Evolutionary conservation across 2,888 invertebrate species (phyloP).

Genomic region (Cephus spinipes): DNA sequence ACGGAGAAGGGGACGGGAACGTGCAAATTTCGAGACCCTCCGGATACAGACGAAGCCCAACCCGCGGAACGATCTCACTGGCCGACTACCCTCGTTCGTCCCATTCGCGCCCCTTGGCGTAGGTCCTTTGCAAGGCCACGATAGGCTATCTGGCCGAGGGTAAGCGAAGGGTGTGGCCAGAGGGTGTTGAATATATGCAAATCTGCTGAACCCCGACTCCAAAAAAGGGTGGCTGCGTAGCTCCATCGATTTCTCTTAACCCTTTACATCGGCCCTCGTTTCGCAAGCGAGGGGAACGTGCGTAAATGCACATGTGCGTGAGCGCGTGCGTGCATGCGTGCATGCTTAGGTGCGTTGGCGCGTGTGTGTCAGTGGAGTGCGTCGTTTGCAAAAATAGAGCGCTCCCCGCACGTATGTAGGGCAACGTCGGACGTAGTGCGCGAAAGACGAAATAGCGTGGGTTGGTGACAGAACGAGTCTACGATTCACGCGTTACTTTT

Average conservation of each 20-base stretch:
- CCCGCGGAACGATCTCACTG: neutral
- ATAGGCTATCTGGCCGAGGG: conserved; percentile 11
- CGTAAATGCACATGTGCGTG: conserved; percentile 11
- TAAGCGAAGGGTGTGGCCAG: conserved; percentile 47
- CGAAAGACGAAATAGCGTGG: neutral
- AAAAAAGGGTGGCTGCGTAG: conserved; percentile 41
- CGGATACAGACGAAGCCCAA: neutral
- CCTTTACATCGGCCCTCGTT: conserved; percentile 20
- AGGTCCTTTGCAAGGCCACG: neutral
- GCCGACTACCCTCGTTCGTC: conserved; percentile 9
- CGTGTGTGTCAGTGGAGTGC: neutral
- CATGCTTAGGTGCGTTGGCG: neutral
- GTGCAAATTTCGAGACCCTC: neutral
- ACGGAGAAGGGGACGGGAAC: neutral
- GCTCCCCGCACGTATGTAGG: conserved; percentile 4
- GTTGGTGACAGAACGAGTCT: neutral
- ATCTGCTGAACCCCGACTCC: conserved; percentile 6
- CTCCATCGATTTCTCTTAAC: conserved; percentile 62
- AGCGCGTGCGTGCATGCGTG: neutral
- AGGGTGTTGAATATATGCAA: conserved; percentile 11
- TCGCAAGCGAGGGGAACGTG: conserved; percentile 22
- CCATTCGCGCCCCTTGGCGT: neutral
- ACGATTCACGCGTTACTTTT: neutral
- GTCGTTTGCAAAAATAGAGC: conserved; percentile 1
- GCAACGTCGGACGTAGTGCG: neutral